Evolutionary conservation across 2,113 vertebrate genomes (phyloP).

Genomic region (Phainopepla nitens): DNA sequence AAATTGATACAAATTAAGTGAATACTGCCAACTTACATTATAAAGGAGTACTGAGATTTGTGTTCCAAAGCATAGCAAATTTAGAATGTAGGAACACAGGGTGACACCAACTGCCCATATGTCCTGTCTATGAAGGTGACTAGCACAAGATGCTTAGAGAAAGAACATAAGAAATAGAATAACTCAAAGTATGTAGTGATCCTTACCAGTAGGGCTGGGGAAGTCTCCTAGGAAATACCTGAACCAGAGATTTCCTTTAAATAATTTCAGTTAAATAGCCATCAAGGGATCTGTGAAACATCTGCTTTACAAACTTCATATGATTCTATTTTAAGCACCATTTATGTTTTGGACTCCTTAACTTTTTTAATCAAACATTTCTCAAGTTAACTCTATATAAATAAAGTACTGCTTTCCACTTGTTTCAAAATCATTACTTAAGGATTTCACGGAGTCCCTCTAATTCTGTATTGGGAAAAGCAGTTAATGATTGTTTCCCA

Average conservation of each 20-base stretch:
- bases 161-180: neutral
- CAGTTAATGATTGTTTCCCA: neutral
- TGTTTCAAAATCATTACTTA: neutral
- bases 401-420: neutral
- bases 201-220: neutral
- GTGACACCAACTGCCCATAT: neutral
- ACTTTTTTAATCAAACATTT: neutral
- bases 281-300: neutral
- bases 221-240: neutral
- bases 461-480: neutral
- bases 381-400: neutral
- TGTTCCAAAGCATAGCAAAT: neutral
- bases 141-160: neutral
- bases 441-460: neutral
- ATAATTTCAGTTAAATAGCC: neutral
- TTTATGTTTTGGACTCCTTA: neutral
- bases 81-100: neutral
- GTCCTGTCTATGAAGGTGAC: neutral
- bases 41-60: neutral
- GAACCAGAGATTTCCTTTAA: neutral
- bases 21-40: neutral
- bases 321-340: neutral
- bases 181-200: neutral
- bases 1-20: neutral
- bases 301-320: neutral